Conservation (phyloP, 92 coral and sea anemone genomes). For the Chrysogorgia sp. region DNA sequence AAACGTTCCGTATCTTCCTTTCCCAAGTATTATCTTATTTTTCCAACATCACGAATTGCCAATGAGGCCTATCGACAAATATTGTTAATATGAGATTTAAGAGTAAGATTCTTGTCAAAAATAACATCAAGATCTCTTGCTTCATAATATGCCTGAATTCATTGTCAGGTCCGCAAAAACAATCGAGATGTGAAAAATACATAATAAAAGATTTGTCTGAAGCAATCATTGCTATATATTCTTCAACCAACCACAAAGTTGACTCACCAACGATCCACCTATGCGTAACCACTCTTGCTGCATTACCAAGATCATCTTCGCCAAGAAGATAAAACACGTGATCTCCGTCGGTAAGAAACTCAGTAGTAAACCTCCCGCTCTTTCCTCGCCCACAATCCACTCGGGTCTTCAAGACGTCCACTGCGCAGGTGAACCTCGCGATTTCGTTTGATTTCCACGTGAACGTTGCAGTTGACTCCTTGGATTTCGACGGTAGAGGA, state of each 20-base stretch:
- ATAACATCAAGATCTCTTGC: no score
- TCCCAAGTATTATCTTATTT: no score
- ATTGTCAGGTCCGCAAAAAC: no score
- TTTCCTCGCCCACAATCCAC: slow-evolving; percentile 17
- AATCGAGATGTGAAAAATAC: no score
- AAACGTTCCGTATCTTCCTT: no score
- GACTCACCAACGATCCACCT: slow-evolving; percentile 38
- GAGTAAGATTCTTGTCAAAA: no score
- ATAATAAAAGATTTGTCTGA: no score
- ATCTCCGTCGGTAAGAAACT: slow-evolving; percentile 4
- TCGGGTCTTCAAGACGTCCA: background rate
- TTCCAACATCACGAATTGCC: no score
- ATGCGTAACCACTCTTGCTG: slow-evolving; percentile 3
- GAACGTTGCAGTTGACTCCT: slow-evolving; percentile 13
- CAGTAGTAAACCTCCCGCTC: slow-evolving; percentile 28
- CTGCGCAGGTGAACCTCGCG: slow-evolving; percentile 28
- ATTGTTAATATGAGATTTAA: no score
- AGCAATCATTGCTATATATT: background rate
- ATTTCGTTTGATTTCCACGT: slow-evolving; percentile 5
- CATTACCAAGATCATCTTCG: slow-evolving; percentile 22
- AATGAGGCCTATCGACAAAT: no score
- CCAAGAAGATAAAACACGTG: slow-evolving; percentile 19
- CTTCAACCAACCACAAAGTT: background rate
- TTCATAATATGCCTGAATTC: no score
- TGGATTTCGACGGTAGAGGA: slow-evolving; percentile 10